These are phyloP conservation scores for Drosophila murphyi DNA, from an alignment of 1,140 invertebrate species.

Conservation along the genomic window DNA sequence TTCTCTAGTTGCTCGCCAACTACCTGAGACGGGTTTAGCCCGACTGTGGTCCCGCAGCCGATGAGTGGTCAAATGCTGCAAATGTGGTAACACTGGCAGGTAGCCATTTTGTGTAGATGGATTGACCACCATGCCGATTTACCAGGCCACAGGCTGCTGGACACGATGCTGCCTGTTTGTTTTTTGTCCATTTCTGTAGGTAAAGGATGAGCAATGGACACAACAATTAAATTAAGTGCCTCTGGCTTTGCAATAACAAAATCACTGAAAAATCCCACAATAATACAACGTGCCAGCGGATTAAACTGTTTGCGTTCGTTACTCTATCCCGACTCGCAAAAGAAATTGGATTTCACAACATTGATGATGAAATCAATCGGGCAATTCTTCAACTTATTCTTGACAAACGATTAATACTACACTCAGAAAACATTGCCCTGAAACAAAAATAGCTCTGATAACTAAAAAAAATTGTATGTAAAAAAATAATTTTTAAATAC, in stretches of 20 bases:
- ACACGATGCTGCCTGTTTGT: constrained; percentile 49
- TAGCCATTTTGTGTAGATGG: constrained; percentile 24
- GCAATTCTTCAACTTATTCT: background rate
- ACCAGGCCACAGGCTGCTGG: background rate
- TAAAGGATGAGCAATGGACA: background rate
- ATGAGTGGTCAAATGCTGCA: constrained; percentile 19
- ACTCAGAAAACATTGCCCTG: no score
- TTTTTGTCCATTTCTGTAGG: background rate
- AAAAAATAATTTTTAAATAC: no score
- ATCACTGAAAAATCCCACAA: background rate
- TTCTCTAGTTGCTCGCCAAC: background rate
- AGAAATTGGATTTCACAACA: background rate
- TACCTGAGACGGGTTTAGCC: constrained; percentile 28
- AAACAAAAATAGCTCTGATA: no score
- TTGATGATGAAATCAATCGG: background rate
- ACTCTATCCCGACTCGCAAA: background rate
- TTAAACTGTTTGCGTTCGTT: background rate
- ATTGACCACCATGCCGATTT: constrained; percentile 2
- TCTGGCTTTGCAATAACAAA: constrained; percentile 8
- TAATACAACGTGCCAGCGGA: background rate
- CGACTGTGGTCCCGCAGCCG: background rate
- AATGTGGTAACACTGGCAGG: constrained; percentile 18
- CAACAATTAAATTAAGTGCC: constrained; percentile 40
- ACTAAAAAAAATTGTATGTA: no score
- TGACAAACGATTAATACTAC: no score